These are phyloP conservation scores for Chrysolina oricalcia DNA, from an alignment of 2,888 invertebrate species.

Conservation along the genomic window DNA sequence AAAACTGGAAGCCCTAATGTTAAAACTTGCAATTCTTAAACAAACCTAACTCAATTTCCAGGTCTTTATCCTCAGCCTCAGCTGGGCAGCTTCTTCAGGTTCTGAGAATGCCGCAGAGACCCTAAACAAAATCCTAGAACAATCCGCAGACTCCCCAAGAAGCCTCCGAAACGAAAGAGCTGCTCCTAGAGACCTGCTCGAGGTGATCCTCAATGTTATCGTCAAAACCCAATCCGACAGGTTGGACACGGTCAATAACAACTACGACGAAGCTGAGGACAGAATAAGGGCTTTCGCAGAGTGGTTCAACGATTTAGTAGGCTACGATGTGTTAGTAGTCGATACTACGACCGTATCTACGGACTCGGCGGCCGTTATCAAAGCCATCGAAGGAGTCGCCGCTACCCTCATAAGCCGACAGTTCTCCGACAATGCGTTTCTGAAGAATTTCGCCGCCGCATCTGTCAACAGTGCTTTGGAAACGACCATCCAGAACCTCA, in stretches of 20 bases:
- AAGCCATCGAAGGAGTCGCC: background rate
- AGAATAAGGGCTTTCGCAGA: conserved; percentile 2
- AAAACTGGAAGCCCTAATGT: conserved; percentile 6
- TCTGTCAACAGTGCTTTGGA: background rate
- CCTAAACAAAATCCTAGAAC: background rate
- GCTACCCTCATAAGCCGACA: background rate
- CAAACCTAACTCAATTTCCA: background rate
- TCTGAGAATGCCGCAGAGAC: background rate
- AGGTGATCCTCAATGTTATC: background rate
- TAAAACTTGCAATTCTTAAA: background rate
- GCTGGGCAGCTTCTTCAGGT: conserved; percentile 1
- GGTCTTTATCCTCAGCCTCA: conserved; percentile 9
- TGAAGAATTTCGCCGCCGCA: background rate
- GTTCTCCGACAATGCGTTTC: background rate
- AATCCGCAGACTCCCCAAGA: background rate
- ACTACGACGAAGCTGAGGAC: background rate
- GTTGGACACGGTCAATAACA: background rate
- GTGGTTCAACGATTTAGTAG: background rate
- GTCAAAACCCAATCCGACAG: background rate
- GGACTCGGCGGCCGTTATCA: background rate
- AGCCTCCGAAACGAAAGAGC: background rate
- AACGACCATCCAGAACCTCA: background rate
- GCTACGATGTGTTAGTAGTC: background rate
- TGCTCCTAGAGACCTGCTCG: background rate
- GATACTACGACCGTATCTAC: background rate